Base-by-base conservation (phyloP, 2,797 vertebrate genomes). In the Ceyx erithaca region DNA sequence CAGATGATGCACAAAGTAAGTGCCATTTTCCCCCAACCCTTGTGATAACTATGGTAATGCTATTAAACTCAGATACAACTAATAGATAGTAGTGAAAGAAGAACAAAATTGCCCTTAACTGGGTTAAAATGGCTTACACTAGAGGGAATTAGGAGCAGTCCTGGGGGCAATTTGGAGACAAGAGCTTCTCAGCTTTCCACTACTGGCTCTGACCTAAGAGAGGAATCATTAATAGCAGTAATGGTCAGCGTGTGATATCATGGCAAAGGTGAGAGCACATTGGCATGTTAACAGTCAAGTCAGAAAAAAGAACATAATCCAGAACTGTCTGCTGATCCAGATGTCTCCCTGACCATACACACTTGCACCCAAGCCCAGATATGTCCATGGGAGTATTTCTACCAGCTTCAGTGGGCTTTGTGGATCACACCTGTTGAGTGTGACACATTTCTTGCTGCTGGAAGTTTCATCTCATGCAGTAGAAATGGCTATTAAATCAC, bases 71-170 rank as follows among this genome's bases (percentile, higher is more conserved):
- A n/a, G 17, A 22, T 31, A 40, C 14, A 76, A 2, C 2, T 43
- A 64, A 51, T 4, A 51, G 9, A 26, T 10, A 43, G 11, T 40
- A 5, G 11, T 28, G 12, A 40, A 72, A 58, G 21, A 61, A 26
- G 10, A 45, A 43, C 3, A 64, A 54, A 79, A 73, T 25, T 71
- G 2, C 13, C 21, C 8, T 40, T n/a, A 48, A 23, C 5, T 23
- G 4, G 3, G 8, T 63, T 25, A 33, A 55, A 87, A 80, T 35
- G 4, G 1, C 40, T 85, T 11, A 28, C 2, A 7, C 15, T 1
- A 1, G 12, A 55, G 8, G 14, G 8, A 5, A 33, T 3, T 18
- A 22, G 10, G 21, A 4, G 4, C 13, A 20, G 8, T 28, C 15
- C 15, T 49, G 6, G 3, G 3, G 8, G 1, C 11, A 9, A 49